Evolutionary conservation across 2,113 vertebrate genomes (phyloP), one percentile per base, ranked within the genome.

Genomic region (Galbula dea): DNA sequence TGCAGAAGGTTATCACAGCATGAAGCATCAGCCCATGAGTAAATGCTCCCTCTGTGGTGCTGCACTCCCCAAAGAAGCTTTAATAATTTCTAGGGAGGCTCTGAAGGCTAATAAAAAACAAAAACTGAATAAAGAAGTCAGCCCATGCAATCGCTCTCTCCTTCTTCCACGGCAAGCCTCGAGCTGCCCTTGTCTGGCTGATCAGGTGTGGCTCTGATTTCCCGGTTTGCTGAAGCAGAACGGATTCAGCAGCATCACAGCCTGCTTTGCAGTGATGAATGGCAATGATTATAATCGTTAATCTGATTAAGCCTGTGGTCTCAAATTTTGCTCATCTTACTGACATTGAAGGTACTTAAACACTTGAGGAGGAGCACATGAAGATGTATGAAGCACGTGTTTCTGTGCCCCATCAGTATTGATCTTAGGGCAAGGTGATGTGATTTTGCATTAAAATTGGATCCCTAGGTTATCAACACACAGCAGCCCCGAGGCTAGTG

Each of bases 1-100:
- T 0, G 2, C 54, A 13, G 76, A 26, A 17, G 0, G 4, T 83
- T 59, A 49, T 3, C 1, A 0, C 74, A 34, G 58, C 0, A 0
- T 24, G 55, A 82, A 86, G 83, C 68, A 48, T 9, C 81, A 26
- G 62, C 41, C 51, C 1, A 0, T 48, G 67, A 83, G 54, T 34
- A 55, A 89, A 78, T 0, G 0, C 72, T 85, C 59, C 78, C 65
- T 71, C 37, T 15, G 36, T 0, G 0, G 46, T 0, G 0, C 88
- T 46, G 68, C 8, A 1, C 68, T 81, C 79, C 77, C 83, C 3
- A 0, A 61, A 68, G 74, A 65, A 54, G 66, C 66, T 61, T 55
- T 57, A 20, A 32, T 73, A 46, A 89, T 39, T 89, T 37, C 82
- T 34, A 34, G 82, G 75, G 73, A 91, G 63, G 66, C 67, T 88